These are phyloP conservation scores for Meteorus sp. DNA, from an alignment of 1,140 invertebrate species.

Conservation along the genomic window DNA sequence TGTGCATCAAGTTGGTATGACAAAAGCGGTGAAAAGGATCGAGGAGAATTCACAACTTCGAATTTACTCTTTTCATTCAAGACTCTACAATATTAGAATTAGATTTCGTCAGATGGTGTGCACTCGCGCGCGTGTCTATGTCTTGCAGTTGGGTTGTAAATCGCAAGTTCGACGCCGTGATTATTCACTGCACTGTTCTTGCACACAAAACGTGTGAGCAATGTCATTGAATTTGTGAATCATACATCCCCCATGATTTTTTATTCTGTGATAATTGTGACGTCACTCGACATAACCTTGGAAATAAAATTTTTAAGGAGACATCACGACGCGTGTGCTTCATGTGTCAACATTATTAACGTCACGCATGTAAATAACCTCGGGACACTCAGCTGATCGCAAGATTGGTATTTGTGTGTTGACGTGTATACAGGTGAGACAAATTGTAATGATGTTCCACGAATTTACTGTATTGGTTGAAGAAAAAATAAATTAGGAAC, in stretches of 20 bases:
- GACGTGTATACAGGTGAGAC: no score
- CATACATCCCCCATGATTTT: conserved; percentile 10
- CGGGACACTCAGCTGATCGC: no score
- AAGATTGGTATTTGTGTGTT: no score
- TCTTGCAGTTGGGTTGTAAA: neutral
- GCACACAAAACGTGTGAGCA: neutral
- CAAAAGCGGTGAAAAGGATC: neutral
- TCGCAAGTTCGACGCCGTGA: no score
- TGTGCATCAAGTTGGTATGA: no score
- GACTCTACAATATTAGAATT: conserved; percentile 54
- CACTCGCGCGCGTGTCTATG: conserved; percentile 14
- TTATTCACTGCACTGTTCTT: no score
- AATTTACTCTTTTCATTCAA: conserved; percentile 33
- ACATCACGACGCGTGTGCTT: neutral
- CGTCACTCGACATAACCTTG: conserved; percentile 13
- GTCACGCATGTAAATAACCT: no score
- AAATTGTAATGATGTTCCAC: no score
- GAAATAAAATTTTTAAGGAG: neutral
- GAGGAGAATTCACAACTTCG: neutral
- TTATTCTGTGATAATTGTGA: neutral
- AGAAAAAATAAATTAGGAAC: no score
- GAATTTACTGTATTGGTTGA: no score
- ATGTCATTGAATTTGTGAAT: conserved; percentile 12
- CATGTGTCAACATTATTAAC: no score
- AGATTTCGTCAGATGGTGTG: conserved; percentile 42